Evolutionary conservation across 2,888 invertebrate genomes (phyloP).

Genomic region (Tenthredo notha): DNA sequence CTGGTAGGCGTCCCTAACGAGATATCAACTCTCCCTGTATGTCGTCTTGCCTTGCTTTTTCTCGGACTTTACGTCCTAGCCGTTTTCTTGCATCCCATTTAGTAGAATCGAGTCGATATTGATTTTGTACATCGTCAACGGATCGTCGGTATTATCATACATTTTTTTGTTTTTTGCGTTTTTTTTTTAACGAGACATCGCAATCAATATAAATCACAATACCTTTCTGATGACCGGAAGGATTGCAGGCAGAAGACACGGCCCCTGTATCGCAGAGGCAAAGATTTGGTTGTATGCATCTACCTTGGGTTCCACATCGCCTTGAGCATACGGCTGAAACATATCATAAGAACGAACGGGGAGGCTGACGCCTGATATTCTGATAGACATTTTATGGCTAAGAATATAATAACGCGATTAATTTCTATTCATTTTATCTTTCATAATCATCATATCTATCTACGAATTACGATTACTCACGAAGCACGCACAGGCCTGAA

Average conservation of each 20-base stretch:
- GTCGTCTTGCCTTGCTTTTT: neutral
- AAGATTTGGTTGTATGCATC: slow-evolving; percentile 90
- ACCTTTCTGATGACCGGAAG: slow-evolving; percentile 63
- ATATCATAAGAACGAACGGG: neutral
- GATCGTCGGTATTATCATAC: neutral
- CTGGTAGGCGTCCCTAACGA: slow-evolving; percentile 51
- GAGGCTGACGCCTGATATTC: neutral
- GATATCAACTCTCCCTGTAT: slow-evolving; percentile 37
- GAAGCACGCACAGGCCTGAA: slow-evolving; percentile 88
- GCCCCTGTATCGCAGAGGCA: slow-evolving; percentile 88
- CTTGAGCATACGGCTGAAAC: slow-evolving; percentile 86
- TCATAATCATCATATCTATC: slow-evolving; percentile 9
- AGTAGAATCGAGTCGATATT: neutral
- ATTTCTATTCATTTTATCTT: slow-evolving; percentile 36
- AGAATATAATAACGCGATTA: slow-evolving; percentile 5
- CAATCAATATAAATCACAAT: neutral
- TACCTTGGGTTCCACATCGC: slow-evolving; percentile 85
- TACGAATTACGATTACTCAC: slow-evolving; percentile 82
- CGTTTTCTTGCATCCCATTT: neutral
- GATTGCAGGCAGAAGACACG: slow-evolving; percentile 84
- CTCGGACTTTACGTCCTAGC: neutral
- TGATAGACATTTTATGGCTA: neutral
- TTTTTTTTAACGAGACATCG: neutral
- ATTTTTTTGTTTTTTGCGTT: neutral
- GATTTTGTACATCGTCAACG: neutral